phyloP scores from a whole-genome alignment of 2,888 invertebrate genomes.

The Drosophila macrothrix region DNA sequence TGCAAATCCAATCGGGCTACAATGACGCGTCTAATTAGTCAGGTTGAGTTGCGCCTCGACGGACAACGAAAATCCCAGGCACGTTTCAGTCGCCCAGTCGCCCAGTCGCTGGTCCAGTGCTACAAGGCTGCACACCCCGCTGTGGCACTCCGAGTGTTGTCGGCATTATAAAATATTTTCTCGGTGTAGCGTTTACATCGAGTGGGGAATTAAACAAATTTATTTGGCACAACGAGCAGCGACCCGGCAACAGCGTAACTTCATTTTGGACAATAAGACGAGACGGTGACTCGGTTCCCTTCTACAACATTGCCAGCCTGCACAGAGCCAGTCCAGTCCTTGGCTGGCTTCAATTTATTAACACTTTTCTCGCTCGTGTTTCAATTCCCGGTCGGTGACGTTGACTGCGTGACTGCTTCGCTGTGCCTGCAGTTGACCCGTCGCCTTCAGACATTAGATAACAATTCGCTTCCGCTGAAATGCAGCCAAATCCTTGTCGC shows the following conservation, averaged over 20 bases:
- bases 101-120: conserved; percentile 17
- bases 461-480: conserved; percentile 66
- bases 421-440: conserved; percentile 66
- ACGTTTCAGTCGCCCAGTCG: conserved; percentile 56
- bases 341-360: conserved; percentile 67
- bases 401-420: conserved; percentile 70
- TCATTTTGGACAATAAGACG: conserved; percentile 46
- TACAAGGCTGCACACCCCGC: conserved; percentile 46
- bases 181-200: conserved; percentile 52
- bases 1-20: conserved; percentile 77
- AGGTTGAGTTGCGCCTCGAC: conserved; percentile 51
- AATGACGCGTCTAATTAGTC: conserved; percentile 80
- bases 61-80: conserved; percentile 56
- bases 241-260: conserved; percentile 43
- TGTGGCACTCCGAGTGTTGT: conserved; percentile 39
- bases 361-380: conserved; percentile 70
- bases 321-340: conserved; percentile 8
- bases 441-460: conserved; percentile 78
- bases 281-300: conserved; percentile 1
- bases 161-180: conserved; percentile 76
- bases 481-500: conserved; percentile 49
- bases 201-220: conserved; percentile 79
- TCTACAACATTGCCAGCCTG: background rate
- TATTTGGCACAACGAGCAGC: conserved; percentile 73
- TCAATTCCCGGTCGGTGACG: conserved; percentile 43